Base-by-base conservation (phyloP, 2,888 invertebrate genomes). In the Dynastes maya region DNA sequence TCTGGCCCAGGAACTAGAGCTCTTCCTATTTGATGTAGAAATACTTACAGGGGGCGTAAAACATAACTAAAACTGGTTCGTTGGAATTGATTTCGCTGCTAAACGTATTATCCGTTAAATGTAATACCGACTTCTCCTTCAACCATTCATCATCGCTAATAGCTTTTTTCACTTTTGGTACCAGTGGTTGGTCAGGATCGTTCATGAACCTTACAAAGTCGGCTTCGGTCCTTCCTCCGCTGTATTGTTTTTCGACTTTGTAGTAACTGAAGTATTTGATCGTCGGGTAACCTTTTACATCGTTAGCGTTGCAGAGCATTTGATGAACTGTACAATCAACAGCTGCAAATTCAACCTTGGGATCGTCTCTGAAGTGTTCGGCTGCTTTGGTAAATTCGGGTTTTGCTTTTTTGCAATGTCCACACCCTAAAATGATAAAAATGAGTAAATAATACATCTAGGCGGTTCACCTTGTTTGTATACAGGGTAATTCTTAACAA, bases 371-470 rank as follows among this genome's bases (percentile, higher is more conserved):
- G 83, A 95, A 93, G 32, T 90, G 88, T 68, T 93, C 93, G 0
- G 96, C 96, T 0, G 97, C 96, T 40, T 90, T 91, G 67, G 91
- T 92, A 85, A 93, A 94, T 86, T 95, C 96, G 0, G 97, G 96
- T 88, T 97, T 97, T 0, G 96, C 93, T 84, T 92, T 93, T 86
- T 97, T 97, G 86, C 97, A 97, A 87, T 97, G 96, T 0, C 96
- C 96, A 87, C 97, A 97, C 97, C 97, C 96, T 96, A 82, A 61
- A 80, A 45, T 32, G 5, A 32, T 32, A 32, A 32, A 5, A 32
- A 32, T 5, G 32, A 32, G 32, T 32, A 2, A 32, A 32, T 4
- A 32, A 32, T 32, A 32, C 32, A 32, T 2, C 5, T 32, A 32
- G 5, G 32, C 5, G 29, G 32, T 32, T 32, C 0, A 32, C 0